Conservation (phyloP, 2,113 vertebrate species). For the Macaca mulatta region DNA sequence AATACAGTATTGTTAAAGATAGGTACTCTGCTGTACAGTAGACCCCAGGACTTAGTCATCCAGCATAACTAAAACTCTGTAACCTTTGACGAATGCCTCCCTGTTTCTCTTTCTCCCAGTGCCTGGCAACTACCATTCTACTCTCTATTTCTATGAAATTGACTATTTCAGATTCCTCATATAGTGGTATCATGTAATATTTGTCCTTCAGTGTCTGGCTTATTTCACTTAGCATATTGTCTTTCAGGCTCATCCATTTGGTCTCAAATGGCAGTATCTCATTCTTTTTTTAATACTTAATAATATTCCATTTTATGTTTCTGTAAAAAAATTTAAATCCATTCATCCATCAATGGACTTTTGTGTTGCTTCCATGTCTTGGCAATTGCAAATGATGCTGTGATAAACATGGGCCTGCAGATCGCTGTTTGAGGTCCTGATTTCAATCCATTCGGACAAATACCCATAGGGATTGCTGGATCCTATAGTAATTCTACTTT, state of each 20-base stretch:
- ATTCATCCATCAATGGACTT: background rate
- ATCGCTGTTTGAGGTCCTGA: background rate
- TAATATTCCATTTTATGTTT: background rate
- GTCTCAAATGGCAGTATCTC: background rate
- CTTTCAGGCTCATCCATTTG: background rate
- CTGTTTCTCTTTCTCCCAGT: background rate
- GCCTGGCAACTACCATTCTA: background rate
- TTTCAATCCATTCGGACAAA: background rate
- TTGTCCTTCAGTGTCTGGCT: background rate
- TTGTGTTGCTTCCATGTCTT: background rate
- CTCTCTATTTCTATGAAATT: background rate
- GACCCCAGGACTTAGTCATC: background rate
- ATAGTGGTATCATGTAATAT: background rate
- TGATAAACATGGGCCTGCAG: background rate
- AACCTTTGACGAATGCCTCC: background rate
- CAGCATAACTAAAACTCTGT: background rate
- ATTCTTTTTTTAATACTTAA: background rate
- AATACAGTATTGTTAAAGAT: background rate
- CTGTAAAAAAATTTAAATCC: background rate
- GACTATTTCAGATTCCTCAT: background rate
- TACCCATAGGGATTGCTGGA: no score
- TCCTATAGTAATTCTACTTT: background rate
- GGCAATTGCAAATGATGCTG: background rate
- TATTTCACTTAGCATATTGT: background rate
- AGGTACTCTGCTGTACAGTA: background rate